Conservation (phyloP, 2,113 vertebrate species). For the Eulemur rufifrons region DNA sequence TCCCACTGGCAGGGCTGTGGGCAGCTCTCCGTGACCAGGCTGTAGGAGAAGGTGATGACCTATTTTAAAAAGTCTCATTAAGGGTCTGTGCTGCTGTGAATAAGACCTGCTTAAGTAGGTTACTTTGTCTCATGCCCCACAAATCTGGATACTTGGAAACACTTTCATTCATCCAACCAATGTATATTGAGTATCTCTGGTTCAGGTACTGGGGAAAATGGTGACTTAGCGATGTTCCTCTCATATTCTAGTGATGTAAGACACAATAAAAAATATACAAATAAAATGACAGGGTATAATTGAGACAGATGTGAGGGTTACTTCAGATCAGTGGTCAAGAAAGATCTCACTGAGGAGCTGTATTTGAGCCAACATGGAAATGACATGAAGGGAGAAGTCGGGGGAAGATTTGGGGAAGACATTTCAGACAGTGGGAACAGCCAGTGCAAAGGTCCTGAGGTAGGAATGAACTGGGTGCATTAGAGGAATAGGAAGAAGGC, state of each 20-base stretch:
- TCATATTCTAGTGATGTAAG: neutral
- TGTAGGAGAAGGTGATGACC: neutral
- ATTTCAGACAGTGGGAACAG: neutral
- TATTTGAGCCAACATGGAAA: neutral
- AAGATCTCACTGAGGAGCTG: neutral
- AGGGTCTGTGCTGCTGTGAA: neutral
- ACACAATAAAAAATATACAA: neutral
- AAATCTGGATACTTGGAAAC: neutral
- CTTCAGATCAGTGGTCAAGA: neutral
- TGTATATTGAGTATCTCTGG: neutral
- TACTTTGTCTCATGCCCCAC: neutral
- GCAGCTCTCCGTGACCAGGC: neutral
- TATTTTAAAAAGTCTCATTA: conserved; percentile 45
- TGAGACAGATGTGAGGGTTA: neutral
- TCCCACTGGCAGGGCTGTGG: neutral
- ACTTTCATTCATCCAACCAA: neutral
- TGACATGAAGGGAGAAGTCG: neutral
- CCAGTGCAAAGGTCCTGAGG: neutral
- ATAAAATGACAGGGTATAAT: neutral
- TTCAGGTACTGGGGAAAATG: neutral
- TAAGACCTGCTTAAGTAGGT: conserved; percentile 24
- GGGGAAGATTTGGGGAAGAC: neutral
- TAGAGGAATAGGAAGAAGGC: neutral
- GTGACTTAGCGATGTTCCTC: neutral
- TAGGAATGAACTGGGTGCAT: neutral